Conservation (phyloP, 2,113 vertebrate species). For the Myrmecophaga tridactyla region DNA sequence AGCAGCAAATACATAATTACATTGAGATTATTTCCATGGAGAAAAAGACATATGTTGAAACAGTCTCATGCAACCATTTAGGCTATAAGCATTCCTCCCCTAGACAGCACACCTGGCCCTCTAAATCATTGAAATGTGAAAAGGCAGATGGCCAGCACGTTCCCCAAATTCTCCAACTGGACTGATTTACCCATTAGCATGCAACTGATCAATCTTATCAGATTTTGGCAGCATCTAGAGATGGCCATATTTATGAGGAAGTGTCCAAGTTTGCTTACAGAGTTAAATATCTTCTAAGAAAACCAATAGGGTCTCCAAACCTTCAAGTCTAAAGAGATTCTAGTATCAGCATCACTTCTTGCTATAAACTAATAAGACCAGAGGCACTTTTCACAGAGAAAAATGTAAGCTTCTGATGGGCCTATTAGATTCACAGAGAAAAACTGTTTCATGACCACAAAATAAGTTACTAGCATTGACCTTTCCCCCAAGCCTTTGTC, state of each 20-base stretch:
- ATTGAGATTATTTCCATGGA: not conserved
- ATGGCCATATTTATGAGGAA: not conserved
- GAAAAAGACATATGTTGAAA: not conserved
- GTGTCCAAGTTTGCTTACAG: not conserved
- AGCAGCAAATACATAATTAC: not conserved
- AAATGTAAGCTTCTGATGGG: not conserved
- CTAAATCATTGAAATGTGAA: not conserved
- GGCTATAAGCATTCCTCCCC: not conserved
- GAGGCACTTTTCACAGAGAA: too few species aligned
- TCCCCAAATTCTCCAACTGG: conserved; percentile 23
- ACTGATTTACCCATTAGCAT: not conserved
- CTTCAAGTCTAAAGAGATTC: not conserved
- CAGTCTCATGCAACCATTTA: not conserved
- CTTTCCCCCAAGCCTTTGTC: not conserved
- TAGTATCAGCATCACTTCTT: not conserved
- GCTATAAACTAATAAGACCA: not conserved
- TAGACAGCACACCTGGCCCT: not conserved
- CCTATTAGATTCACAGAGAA: not conserved
- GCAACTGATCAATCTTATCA: conserved; percentile 5
- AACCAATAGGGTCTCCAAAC: not conserved
- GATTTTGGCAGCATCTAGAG: not conserved
- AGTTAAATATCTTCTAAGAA: conserved; percentile 3
- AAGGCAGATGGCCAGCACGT: not conserved
- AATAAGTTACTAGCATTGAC: not conserved
- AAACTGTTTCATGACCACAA: not conserved